These are phyloP conservation scores for Drosophila fuyamai DNA, from an alignment of 1,140 invertebrate genomes.

Conservation along the genomic window DNA sequence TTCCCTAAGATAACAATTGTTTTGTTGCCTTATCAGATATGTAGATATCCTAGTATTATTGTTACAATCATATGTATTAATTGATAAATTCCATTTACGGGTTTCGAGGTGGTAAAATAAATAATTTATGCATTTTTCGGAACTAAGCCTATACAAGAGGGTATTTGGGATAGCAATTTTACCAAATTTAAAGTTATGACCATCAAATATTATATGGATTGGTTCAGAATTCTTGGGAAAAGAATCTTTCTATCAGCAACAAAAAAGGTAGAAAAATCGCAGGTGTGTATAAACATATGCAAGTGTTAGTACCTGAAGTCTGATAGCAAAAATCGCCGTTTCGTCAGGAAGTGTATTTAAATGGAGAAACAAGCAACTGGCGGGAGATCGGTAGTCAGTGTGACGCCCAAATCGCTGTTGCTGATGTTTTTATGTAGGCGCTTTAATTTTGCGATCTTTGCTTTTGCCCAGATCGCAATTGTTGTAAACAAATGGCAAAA, in stretches of 20 bases:
- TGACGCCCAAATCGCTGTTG: constrained; percentile 50
- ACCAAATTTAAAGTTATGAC: not conserved
- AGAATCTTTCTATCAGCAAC: not conserved
- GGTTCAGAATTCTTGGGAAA: no score
- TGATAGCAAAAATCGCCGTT: not conserved
- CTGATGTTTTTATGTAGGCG: constrained; percentile 13
- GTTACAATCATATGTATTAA: no score
- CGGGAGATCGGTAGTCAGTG: constrained; percentile 34
- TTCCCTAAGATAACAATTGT: not conserved
- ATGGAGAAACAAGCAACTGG: constrained; percentile 13
- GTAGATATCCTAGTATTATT: not conserved
- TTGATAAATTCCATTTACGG: no score
- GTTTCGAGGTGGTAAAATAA: no score
- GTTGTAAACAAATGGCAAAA: constrained; percentile 41
- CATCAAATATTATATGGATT: no score
- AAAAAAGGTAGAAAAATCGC: not conserved
- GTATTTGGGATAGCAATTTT: not conserved
- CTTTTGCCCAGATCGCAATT: constrained; percentile 3
- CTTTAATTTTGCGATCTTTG: constrained; percentile 3
- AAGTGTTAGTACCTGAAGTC: not conserved
- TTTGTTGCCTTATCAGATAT: not conserved
- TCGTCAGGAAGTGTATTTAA: constrained; percentile 21
- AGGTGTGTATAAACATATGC: constrained; percentile 1
- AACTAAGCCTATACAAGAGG: no score
- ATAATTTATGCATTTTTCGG: no score